Evolutionary conservation across 2,113 vertebrate genomes (phyloP).

Genomic region (Thamnophis sirtalis): DNA sequence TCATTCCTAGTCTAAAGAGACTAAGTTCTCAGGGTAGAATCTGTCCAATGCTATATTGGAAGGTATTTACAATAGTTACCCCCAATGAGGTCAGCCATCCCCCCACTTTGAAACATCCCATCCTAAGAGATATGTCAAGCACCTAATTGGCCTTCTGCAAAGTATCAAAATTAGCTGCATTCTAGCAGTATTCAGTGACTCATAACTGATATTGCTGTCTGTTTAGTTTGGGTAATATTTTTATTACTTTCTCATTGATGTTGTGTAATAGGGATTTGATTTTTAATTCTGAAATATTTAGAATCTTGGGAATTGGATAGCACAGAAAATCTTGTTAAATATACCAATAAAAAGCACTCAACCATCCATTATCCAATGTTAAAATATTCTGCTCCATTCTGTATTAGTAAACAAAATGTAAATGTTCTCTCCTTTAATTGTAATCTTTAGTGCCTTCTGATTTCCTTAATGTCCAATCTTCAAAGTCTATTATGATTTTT

Average conservation of each 20-base stretch:
- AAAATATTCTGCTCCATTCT: neutral
- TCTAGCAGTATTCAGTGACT: too few relatives aligned
- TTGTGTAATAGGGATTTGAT: neutral
- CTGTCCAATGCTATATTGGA: neutral
- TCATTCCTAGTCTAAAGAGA: neutral
- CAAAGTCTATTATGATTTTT: neutral
- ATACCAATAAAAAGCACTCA: neutral
- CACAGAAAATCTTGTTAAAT: neutral
- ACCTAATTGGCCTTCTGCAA: neutral
- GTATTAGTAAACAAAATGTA: neutral
- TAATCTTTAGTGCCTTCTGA: neutral
- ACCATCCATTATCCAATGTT: neutral
- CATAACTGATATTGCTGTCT: neutral
- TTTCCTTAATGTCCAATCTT: neutral
- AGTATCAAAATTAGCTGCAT: neutral
- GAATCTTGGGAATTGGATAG: neutral
- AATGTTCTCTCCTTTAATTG: neutral
- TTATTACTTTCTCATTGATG: neutral
- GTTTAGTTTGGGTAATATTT: neutral
- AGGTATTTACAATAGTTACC: neutral
- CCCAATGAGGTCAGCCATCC: neutral
- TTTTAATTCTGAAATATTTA: neutral
- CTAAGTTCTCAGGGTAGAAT: neutral
- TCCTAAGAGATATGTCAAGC: neutral
- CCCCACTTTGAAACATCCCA: neutral